Evolutionary conservation across 2,888 invertebrate species (phyloP).

Genomic region (Nebria brevicollis): DNA sequence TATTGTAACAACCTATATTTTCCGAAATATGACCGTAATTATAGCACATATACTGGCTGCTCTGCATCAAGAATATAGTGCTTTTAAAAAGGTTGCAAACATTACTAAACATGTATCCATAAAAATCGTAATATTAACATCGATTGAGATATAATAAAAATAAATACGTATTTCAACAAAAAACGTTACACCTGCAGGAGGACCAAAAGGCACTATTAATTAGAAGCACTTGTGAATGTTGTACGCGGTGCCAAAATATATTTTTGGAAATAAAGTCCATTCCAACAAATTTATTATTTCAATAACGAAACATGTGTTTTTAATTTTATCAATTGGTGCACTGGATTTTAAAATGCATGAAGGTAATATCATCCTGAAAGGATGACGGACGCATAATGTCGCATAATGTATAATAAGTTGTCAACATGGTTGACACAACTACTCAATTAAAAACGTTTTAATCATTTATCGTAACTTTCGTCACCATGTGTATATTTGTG

Average conservation of each 20-base stretch:
- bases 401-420: not conserved
- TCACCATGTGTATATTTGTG: not conserved
- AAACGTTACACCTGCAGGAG: not conserved
- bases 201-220: not conserved
- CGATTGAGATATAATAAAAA: not conserved
- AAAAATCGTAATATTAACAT: not conserved
- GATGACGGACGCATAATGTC: not conserved
- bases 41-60: not conserved
- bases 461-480: not conserved
- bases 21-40: not conserved
- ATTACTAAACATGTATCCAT: not conserved
- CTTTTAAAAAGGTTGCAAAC: no score
- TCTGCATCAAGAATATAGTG: not conserved
- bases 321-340: not conserved
- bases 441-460: not conserved
- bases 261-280: not conserved
- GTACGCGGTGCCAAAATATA: not conserved
- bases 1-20: not conserved
- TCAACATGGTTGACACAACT: not conserved
- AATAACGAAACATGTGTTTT: not conserved
- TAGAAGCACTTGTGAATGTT: not conserved
- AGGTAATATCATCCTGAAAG: no score
- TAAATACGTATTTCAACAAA: not conserved
- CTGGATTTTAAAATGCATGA: no score
- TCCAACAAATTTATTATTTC: not conserved